Percentiles rank a stretch among this genome's conserved stretches.
Evolutionary conservation across 2,888 invertebrate genomes (phyloP).

Genomic region (Leucozona laternaria): DNA sequence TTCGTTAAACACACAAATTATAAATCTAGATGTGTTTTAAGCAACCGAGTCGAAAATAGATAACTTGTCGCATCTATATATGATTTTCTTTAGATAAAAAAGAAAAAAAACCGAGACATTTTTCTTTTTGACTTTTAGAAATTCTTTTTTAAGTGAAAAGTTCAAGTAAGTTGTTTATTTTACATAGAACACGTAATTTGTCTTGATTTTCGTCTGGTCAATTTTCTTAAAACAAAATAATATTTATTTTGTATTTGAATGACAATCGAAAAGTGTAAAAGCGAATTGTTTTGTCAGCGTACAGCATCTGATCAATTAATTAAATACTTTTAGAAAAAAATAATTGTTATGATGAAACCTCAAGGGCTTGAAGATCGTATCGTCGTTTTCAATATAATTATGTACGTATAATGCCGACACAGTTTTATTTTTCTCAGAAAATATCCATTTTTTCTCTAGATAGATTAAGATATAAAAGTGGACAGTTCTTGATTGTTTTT

Average conservation of each 20-base stretch:
- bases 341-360: neutral
- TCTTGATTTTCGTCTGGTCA: neutral
- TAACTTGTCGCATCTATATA: conserved; percentile 53
- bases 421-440: neutral
- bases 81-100: neutral
- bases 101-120: neutral
- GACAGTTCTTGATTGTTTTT: no score
- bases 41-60: conserved; percentile 62
- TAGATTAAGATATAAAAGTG: no score
- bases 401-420: neutral
- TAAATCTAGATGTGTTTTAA: conserved; percentile 45
- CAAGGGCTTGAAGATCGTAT: neutral
- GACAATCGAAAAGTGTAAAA: conserved; percentile 1
- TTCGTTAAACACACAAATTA: conserved; percentile 50
- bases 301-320: neutral
- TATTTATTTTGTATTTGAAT: neutral
- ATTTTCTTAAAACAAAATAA: neutral
- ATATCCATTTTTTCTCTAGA: no score
- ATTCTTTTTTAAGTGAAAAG: conserved; percentile 56
- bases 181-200: neutral
- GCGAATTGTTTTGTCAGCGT: neutral
- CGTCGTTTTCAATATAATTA: no score
- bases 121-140: conserved; percentile 18
- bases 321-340: neutral
- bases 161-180: conserved; percentile 65